Evolutionary conservation across 2,113 vertebrate genomes (phyloP).

Genomic region (Phalacrocorax pelagicus): DNA sequence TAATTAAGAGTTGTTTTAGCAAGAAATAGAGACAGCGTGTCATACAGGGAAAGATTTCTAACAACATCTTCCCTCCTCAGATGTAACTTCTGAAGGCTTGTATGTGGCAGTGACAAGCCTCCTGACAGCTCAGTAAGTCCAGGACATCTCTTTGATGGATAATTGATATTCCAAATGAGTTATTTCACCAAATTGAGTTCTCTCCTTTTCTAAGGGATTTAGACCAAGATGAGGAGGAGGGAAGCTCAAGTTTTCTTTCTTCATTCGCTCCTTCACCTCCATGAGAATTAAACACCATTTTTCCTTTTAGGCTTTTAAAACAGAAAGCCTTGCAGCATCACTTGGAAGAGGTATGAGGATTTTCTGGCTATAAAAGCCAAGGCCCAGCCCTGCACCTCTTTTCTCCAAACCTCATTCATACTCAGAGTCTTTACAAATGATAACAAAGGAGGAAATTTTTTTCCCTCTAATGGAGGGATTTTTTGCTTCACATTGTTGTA

Average conservation of each 20-base stretch:
- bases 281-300: not conserved
- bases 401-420: not conserved
- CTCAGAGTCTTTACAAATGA: not conserved
- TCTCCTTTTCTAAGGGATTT: not conserved
- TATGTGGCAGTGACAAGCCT: not conserved
- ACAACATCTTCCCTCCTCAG: not conserved
- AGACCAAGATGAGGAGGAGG: not conserved
- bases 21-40: not conserved
- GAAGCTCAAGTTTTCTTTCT: not conserved
- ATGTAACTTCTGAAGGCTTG: conserved; percentile 42
- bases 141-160: conserved; percentile 6
- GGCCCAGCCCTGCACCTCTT: not conserved
- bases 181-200: not conserved
- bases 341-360: not conserved
- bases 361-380: not conserved
- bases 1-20: conserved; percentile 29
- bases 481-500: not conserved
- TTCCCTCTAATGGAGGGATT: not conserved
- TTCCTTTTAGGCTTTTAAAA: not conserved
- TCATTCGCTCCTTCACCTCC: not conserved
- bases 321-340: not conserved
- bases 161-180: conserved; percentile 50
- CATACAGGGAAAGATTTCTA: not conserved
- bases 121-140: conserved; percentile 9
- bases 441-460: not conserved